phyloP scores from a whole-genome alignment of 2,797 vertebrate species.

The Halcyon chelicuti region DNA sequence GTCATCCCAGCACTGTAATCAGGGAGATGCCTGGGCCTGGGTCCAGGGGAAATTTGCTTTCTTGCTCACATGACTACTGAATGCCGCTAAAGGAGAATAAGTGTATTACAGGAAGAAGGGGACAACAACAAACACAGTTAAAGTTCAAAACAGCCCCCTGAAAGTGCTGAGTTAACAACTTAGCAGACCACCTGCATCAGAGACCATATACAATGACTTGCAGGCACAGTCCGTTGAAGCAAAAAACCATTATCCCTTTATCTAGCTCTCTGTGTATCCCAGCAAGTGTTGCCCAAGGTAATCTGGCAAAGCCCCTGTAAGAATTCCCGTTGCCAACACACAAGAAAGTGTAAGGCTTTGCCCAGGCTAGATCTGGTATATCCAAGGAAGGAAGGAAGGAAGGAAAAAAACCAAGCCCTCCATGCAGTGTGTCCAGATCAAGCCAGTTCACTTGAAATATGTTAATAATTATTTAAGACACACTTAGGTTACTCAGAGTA shows the following conservation, averaged over 20 bases:
- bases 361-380: not conserved
- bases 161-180: not conserved
- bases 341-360: not conserved
- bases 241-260: not conserved
- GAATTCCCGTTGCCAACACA: not conserved
- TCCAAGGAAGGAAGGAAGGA: not conserved
- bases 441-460: not conserved
- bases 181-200: not conserved
- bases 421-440: not conserved
- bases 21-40: not conserved
- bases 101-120: not conserved
- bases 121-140: not conserved
- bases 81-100: not conserved
- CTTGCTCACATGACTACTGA: not conserved
- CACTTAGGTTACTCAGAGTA: not conserved
- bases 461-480: not conserved
- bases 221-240: not conserved
- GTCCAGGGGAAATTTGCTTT: not conserved
- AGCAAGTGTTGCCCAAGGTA: not conserved
- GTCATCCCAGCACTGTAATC: not conserved
- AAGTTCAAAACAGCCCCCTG: not conserved
- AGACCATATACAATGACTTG: not conserved
- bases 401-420: not conserved
- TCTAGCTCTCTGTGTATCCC: not conserved
- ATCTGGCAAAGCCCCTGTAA: not conserved